These are phyloP conservation scores for Agonopterix alstromeriana DNA, from an alignment of 2,888 invertebrate species.

Conservation along the genomic window DNA sequence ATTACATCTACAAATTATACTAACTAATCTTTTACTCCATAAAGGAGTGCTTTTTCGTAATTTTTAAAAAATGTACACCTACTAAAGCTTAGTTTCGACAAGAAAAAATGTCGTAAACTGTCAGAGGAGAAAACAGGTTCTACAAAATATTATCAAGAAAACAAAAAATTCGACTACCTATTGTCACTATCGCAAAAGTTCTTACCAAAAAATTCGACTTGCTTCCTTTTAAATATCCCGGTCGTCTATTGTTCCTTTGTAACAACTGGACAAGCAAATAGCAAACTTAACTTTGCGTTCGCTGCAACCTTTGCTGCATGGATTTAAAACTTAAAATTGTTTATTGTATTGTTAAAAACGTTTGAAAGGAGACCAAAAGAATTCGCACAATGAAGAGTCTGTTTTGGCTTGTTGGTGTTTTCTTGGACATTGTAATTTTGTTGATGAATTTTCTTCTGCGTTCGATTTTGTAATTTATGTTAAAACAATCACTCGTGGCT, in stretches of 20 bases:
- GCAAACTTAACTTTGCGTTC: constrained; percentile 14
- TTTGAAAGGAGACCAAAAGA: neutral
- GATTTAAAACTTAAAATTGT: neutral
- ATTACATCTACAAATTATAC: no score
- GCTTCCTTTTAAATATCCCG: constrained; percentile 18
- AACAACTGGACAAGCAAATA: constrained; percentile 12
- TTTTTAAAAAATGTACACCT: neutral
- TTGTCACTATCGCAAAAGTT: neutral
- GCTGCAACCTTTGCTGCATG: neutral
- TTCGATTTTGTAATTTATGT: no score
- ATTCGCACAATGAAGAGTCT: neutral
- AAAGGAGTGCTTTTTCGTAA: neutral
- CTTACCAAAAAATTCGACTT: constrained; percentile 15
- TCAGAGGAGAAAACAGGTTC: neutral
- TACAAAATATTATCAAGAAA: neutral
- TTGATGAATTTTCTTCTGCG: neutral
- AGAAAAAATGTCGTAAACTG: neutral
- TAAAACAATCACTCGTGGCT: no score
- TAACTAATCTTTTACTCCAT: neutral
- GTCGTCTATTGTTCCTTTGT: constrained; percentile 20
- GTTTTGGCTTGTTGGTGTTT: neutral
- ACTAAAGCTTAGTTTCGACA: neutral
- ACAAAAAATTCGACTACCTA: neutral
- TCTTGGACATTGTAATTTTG: neutral
- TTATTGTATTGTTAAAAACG: neutral